Base-by-base conservation (phyloP, 2,797 vertebrate genomes). In the Hylomyscus alleni region DNA sequence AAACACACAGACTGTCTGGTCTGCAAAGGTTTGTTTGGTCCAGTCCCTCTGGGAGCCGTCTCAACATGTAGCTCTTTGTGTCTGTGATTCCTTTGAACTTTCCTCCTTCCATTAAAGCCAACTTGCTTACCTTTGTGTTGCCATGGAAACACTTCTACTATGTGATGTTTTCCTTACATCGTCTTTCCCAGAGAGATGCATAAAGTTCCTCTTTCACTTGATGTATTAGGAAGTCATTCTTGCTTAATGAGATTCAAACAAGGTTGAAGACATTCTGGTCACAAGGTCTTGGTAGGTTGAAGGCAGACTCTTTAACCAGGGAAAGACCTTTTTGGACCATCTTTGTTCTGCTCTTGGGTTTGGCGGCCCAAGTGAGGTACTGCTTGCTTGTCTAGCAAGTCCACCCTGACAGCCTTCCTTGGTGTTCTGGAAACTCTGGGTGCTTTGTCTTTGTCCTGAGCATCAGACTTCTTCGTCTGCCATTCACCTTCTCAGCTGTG, bases 21-120 rank as follows among this genome's bases (percentile, higher is more conserved):
- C 76, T 83, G 26, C 50, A 81, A 75, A 62, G 56, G 15, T 67
- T 84, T 90, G 50, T 60, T 85, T 94, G 62, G 78, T 89, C 12
- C 67, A 62, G n/a, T 65, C 62, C 26, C 34, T 77, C 19, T 24
- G 17, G 89, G 93, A 81, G 62, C 58, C 22, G 11, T 88, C 85
- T 69, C 12, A 47, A 89, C 17, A n/a, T 19, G 24, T 47, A 24
- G 80, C 34, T 90, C 90, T 87, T 58, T 73, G 56, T 84, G 84
- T n/a, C 40, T 82, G 0, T 82, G 31, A 22, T 81, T 85, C 17
- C 47, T 96, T 85, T 15, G 47, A 85, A 50, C 72, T 90, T 92
- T 80, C 73, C 58, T 91, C 93, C 80, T 80, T 84, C 60, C 22
- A 15, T 87, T 72, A 95, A 96, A 93, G 60, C 52, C 26, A 58